phyloP scores from a whole-genome alignment of 2,888 invertebrate species.

The Phyllotreta striolata region DNA sequence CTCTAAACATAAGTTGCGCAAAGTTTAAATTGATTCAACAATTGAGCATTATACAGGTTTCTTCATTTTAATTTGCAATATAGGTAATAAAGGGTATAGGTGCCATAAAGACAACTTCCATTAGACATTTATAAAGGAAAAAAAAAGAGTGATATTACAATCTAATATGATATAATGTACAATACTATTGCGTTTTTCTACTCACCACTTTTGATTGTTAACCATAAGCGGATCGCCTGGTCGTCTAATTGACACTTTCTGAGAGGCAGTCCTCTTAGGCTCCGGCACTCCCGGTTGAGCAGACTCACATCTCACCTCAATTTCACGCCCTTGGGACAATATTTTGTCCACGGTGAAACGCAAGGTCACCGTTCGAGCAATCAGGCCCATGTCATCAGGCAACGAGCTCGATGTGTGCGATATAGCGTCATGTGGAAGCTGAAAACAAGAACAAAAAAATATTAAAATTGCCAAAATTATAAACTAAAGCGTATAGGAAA shows the following conservation, averaged over 20 bases:
- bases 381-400: conserved; percentile 49
- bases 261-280: conserved; percentile 49
- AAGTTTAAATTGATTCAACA: too few relatives aligned
- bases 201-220: conserved; percentile 49
- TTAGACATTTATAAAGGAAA: too few relatives aligned
- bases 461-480: too few relatives aligned
- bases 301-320: conserved; percentile 56
- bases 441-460: conserved; percentile 37
- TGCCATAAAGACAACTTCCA: too few relatives aligned
- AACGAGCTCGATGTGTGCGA: conserved; percentile 52
- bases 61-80: too few relatives aligned
- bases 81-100: too few relatives aligned
- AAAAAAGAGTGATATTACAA: too few relatives aligned
- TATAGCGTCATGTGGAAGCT: conserved; percentile 49
- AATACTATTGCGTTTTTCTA: not conserved
- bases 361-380: conserved; percentile 50
- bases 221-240: conserved; percentile 46
- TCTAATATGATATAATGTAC: too few relatives aligned
- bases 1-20: too few relatives aligned
- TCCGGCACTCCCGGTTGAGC: conserved; percentile 54
- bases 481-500: too few relatives aligned
- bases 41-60: too few relatives aligned
- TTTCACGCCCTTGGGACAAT: conserved; percentile 48
- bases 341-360: conserved; percentile 51
- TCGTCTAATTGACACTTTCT: conserved; percentile 44